phyloP scores from a whole-genome alignment of 2,797 vertebrate species.

The Hemibagrus guttatus region DNA sequence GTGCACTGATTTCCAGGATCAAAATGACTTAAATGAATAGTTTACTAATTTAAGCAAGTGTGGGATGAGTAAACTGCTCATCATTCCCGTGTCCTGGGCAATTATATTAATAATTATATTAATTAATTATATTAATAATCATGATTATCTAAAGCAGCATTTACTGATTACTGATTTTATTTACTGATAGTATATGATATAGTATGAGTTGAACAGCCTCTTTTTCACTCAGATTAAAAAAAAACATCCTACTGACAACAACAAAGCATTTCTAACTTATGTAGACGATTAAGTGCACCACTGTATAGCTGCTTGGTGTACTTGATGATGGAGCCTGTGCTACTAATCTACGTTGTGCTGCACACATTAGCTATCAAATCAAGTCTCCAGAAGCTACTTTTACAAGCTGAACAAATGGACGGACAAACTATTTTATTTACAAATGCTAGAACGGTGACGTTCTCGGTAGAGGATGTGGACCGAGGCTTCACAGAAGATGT shows the following conservation, averaged over 20 bases:
- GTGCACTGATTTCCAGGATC: background rate
- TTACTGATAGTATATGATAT: no score
- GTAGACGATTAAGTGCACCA: background rate
- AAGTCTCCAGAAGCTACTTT: background rate
- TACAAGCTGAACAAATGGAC: background rate
- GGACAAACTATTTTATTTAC: background rate
- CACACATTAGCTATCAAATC: background rate
- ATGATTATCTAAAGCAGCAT: no score
- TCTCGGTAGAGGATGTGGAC: background rate
- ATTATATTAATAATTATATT: no score
- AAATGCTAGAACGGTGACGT: background rate
- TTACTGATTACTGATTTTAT: no score
- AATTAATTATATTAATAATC: no score
- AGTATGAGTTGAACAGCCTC: no score
- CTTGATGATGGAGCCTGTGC: background rate
- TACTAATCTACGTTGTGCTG: background rate
- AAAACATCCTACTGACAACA: background rate
- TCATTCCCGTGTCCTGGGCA: no score
- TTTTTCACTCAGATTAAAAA: background rate
- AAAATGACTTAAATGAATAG: background rate
- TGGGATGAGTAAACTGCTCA: background rate
- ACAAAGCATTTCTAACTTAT: background rate
- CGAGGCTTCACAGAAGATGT: background rate
- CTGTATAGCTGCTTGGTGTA: background rate
- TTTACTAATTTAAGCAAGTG: background rate